Evolutionary conservation across 2,797 vertebrate species (phyloP).

Genomic region (Channallabes apus): DNA sequence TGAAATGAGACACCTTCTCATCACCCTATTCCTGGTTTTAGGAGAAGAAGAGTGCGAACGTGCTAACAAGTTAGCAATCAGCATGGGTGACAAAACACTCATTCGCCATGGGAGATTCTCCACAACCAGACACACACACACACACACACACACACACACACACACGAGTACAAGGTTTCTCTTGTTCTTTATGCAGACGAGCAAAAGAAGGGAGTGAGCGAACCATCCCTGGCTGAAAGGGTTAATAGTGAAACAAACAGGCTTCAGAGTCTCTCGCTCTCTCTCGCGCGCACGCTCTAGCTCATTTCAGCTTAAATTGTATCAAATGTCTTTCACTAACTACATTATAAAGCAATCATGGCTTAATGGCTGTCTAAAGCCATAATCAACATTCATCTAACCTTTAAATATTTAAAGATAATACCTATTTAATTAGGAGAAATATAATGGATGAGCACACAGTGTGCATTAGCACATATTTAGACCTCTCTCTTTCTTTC

Average conservation of each 20-base stretch:
- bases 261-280: constrained; percentile 51
- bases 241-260: constrained; percentile 42
- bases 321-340: constrained; percentile 88
- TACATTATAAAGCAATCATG: constrained; percentile 91
- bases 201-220: background rate
- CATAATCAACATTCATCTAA: constrained; percentile 93
- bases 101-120: constrained; percentile 40
- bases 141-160: constrained; percentile 36
- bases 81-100: constrained; percentile 68
- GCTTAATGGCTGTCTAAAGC: constrained; percentile 90
- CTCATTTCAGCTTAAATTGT: constrained; percentile 80
- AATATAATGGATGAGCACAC: constrained; percentile 78
- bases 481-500: constrained; percentile 39
- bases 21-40: constrained; percentile 69
- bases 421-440: constrained; percentile 85
- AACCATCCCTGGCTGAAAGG: constrained; percentile 7
- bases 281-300: constrained; percentile 62
- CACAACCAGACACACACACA: constrained; percentile 37
- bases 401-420: constrained; percentile 96
- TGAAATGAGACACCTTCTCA: constrained; percentile 68
- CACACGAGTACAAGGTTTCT: constrained; percentile 15
- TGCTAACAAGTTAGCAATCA: constrained; percentile 76
- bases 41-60: constrained; percentile 69
- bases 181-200: constrained; percentile 34
- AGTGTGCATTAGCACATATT: constrained; percentile 74